Percentiles rank a stretch among this genome's conserved stretches.
phyloP scores from a whole-genome alignment of 2,888 invertebrate species.

The Imbricaverruca yamaguchii region DNA sequence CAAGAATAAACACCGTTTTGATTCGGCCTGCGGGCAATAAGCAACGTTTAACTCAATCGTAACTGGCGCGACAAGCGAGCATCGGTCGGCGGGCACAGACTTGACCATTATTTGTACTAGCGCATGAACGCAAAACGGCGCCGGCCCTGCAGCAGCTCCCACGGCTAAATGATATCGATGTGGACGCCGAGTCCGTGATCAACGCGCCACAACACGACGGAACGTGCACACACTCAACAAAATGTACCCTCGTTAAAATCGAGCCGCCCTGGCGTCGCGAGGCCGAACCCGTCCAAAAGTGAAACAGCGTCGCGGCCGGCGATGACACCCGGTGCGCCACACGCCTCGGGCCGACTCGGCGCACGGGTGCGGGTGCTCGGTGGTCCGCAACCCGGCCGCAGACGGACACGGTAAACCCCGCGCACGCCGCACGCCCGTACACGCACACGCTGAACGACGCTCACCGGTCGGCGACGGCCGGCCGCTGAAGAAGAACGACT shows the following conservation, averaged over 20 bases:
- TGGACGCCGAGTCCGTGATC: neutral
- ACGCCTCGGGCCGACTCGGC: no score
- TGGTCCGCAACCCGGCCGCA: no score
- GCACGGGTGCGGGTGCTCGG: no score
- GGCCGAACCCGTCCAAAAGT: neutral
- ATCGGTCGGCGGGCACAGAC: neutral
- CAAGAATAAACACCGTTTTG: conserved; percentile 15
- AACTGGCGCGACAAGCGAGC: conserved; percentile 14
- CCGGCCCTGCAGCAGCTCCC: neutral
- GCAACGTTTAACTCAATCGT: neutral
- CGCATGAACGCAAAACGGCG: conserved; percentile 12
- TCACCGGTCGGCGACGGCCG: no score
- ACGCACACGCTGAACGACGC: no score
- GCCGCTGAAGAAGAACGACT: no score
- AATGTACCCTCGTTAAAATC: no score
- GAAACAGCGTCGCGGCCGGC: neutral
- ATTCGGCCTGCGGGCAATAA: conserved; percentile 6
- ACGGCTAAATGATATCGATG: conserved; percentile 9
- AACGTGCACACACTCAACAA: neutral
- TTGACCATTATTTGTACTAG: conserved; percentile 8
- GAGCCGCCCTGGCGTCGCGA: no score
- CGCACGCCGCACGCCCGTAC: no score
- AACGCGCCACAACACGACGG: neutral
- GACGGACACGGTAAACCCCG: no score
- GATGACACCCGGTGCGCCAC: no score